Evolutionary conservation across 1,140 invertebrate genomes (phyloP).

Genomic region (Gryllus bimaculatus): DNA sequence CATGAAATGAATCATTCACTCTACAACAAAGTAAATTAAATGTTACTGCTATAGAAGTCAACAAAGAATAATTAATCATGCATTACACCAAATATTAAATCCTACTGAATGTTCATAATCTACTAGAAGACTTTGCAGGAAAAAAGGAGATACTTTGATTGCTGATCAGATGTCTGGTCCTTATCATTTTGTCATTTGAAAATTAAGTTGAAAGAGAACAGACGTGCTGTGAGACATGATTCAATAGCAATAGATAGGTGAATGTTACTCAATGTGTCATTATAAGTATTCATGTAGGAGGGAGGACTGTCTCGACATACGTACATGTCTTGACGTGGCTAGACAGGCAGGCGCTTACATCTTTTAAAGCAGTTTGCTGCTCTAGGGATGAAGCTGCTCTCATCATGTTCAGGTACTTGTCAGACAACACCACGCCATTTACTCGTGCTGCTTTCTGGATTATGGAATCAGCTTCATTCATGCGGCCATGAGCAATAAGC

Average conservation of each 20-base stretch:
- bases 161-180: background rate
- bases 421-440: slow-evolving; percentile 22
- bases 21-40: background rate
- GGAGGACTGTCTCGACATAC: background rate
- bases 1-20: background rate
- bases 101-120: background rate
- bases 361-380: background rate
- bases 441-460: slow-evolving; percentile 25
- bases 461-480: slow-evolving; percentile 23
- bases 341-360: background rate
- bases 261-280: background rate
- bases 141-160: background rate
- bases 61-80: background rate
- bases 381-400: background rate
- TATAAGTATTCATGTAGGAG: background rate
- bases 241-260: background rate
- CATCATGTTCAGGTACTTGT: slow-evolving; percentile 1
- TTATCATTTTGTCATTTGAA: background rate
- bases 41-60: background rate
- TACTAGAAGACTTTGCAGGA: background rate
- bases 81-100: background rate
- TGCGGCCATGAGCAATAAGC: slow-evolving; percentile 27
- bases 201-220: background rate
- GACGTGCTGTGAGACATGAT: background rate
- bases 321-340: background rate